phyloP scores from a whole-genome alignment of 2,797 vertebrate species.

The Sarcophilus harrisii region DNA sequence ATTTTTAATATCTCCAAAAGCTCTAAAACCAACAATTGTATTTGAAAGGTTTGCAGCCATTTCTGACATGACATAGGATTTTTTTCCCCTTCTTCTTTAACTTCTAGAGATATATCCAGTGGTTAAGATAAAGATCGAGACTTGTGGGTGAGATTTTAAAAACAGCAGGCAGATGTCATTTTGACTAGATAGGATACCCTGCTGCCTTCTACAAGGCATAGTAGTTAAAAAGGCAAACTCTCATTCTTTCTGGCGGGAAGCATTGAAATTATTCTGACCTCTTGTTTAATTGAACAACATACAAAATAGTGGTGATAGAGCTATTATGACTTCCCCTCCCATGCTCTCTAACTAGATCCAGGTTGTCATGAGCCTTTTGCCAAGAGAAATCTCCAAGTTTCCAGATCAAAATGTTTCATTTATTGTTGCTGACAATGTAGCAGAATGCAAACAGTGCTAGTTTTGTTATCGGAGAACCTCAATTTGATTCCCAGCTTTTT shows the following conservation, averaged over 20 bases:
- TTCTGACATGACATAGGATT: neutral
- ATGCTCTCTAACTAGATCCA: slow-evolving; percentile 13
- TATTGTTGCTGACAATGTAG: neutral
- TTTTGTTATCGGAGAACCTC: neutral
- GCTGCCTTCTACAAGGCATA: slow-evolving; percentile 11
- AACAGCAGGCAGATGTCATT: neutral
- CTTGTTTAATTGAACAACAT: slow-evolving; percentile 36
- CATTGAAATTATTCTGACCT: slow-evolving; percentile 53
- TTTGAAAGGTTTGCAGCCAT: neutral
- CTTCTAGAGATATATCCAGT: neutral
- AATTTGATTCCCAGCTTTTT: neutral
- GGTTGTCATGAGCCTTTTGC: slow-evolving; percentile 22
- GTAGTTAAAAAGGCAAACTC: neutral
- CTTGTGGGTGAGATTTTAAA: neutral
- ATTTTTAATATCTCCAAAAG: neutral
- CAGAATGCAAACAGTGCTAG: neutral
- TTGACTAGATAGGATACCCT: neutral
- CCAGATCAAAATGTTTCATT: slow-evolving; percentile 37
- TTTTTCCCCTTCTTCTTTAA: neutral
- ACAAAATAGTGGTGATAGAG: slow-evolving; percentile 47
- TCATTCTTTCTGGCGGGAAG: neutral
- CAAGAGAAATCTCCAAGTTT: slow-evolving; percentile 34
- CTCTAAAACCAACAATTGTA: neutral
- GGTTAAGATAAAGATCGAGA: neutral
- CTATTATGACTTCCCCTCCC: slow-evolving; percentile 22